Percentiles rank a stretch among this genome's conserved stretches.
Conservation (phyloP, 2,113 vertebrate species). For the Nannospalax galili region DNA sequence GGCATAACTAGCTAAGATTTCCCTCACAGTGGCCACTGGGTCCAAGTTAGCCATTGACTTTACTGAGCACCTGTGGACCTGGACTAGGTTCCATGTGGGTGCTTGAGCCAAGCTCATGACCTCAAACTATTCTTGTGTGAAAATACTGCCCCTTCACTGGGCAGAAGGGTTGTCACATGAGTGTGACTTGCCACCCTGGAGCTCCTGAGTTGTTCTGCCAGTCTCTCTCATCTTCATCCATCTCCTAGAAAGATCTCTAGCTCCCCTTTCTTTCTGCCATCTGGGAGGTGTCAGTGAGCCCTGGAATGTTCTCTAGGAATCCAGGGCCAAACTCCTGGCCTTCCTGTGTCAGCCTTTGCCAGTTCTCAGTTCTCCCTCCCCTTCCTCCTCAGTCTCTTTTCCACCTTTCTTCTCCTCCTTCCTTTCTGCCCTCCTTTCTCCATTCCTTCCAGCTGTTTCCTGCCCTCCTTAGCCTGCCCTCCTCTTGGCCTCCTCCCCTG, state of each 20-base stretch:
- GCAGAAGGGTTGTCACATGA: neutral
- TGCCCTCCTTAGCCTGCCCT: neutral
- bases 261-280: neutral
- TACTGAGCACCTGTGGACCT: neutral
- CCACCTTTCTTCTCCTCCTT: neutral
- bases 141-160: neutral
- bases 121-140: neutral
- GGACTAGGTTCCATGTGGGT: neutral
- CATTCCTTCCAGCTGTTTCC: neutral
- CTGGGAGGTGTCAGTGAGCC: neutral
- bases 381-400: neutral
- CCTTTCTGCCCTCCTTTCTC: neutral
- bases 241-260: neutral
- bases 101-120: neutral
- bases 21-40: neutral
- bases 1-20: neutral
- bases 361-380: neutral
- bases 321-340: conserved; percentile 18
- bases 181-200: neutral
- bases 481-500: neutral
- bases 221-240: neutral
- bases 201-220: too few relatives aligned
- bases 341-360: conserved; percentile 40
- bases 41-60: neutral
- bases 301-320: conserved; percentile 52